phyloP scores from a whole-genome alignment of 2,888 invertebrate species.

The Punctoribates punctum region DNA sequence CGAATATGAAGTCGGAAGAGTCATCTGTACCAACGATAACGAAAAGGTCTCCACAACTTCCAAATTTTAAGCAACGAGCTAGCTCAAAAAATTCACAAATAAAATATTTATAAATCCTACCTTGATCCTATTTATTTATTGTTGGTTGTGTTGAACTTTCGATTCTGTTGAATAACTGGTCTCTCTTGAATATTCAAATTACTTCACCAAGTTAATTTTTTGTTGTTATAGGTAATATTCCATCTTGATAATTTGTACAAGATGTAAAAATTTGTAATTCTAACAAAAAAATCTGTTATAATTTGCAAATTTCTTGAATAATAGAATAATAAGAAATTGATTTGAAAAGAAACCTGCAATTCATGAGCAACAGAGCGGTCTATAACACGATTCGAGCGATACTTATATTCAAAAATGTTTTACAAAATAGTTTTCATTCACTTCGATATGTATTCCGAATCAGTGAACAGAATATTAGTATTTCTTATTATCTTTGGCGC shows the following conservation, averaged over 20 bases:
- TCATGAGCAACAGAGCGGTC: neutral
- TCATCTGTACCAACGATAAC: conserved; percentile 9
- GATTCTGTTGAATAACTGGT: too few species aligned
- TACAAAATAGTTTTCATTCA: neutral
- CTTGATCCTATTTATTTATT: too few species aligned
- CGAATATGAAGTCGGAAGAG: neutral
- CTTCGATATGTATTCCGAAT: neutral
- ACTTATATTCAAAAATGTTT: neutral
- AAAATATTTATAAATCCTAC: too few species aligned
- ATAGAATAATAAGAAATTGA: neutral
- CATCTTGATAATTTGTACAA: too few species aligned
- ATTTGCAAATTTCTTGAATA: too few species aligned
- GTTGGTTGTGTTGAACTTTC: too few species aligned
- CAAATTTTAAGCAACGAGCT: neutral
- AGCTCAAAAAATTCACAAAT: too few species aligned
- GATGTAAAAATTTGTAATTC: too few species aligned
- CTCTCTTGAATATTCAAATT: too few species aligned
- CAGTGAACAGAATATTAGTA: neutral
- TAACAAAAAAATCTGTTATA: too few species aligned
- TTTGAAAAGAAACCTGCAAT: neutral
- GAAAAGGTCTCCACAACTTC: neutral
- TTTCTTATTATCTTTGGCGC: neutral
- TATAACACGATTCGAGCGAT: neutral
- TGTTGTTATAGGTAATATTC: too few species aligned
- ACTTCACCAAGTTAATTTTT: too few species aligned